These are phyloP conservation scores for Porites divaricata DNA, from an alignment of 92 coral and sea anemone species.

Conservation along the genomic window DNA sequence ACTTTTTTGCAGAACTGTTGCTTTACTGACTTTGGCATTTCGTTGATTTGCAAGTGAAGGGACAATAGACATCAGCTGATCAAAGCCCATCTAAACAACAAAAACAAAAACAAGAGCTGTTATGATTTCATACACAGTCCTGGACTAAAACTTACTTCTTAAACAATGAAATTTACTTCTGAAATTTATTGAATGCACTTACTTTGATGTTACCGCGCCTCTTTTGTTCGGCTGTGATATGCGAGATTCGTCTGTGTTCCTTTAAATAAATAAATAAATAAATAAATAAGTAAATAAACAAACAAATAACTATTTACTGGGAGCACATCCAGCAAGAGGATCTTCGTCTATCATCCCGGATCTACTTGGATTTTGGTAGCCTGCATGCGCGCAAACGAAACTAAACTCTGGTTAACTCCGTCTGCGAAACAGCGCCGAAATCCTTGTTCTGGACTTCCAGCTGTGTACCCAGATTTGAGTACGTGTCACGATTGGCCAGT, in stretches of 20 bases:
- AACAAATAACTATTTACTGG: neutral
- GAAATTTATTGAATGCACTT: neutral
- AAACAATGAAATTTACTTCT: too few relatives aligned
- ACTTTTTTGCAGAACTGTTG: constrained; percentile 93
- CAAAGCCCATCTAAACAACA: constrained; percentile 89
- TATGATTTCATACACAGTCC: neutral
- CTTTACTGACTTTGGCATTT: constrained; percentile 93
- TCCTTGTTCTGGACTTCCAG: too few relatives aligned
- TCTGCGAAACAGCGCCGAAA: too few relatives aligned
- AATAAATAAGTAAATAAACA: too few relatives aligned
- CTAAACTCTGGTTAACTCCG: too few relatives aligned
- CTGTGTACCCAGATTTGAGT: too few relatives aligned
- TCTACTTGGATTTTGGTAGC: too few relatives aligned
- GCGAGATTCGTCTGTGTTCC: constrained; percentile 96
- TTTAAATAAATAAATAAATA: constrained; percentile 12
- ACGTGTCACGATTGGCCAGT: too few relatives aligned
- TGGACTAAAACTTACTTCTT: too few relatives aligned
- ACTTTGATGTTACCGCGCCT: constrained; percentile 96
- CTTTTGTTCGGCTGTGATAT: constrained; percentile 97
- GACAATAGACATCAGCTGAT: constrained; percentile 85
- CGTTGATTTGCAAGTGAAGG: constrained; percentile 91
- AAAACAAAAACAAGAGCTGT: constrained; percentile 3
- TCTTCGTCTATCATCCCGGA: too few relatives aligned
- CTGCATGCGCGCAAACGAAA: too few relatives aligned
- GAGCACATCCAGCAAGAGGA: neutral